These are phyloP conservation scores for Dicyrtoma fusca DNA, from an alignment of 2,888 invertebrate species.

Conservation along the genomic window DNA sequence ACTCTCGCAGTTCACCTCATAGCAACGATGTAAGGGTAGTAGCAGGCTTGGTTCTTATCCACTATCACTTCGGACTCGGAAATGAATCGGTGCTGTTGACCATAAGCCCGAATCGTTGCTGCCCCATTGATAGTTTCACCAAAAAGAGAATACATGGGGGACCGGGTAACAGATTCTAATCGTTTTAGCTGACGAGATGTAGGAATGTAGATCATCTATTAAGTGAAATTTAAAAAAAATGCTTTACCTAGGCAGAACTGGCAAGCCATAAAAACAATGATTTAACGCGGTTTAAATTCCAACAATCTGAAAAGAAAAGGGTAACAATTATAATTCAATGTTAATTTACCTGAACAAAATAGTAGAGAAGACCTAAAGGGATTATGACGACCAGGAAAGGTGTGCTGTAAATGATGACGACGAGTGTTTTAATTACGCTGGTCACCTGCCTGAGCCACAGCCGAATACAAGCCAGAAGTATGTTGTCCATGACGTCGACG, in stretches of 20 bases:
- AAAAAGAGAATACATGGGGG: slow-evolving; percentile 66
- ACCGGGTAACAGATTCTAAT: slow-evolving; percentile 62
- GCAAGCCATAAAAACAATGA: neutral
- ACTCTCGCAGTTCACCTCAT: slow-evolving; percentile 31
- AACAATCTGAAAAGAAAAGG: neutral
- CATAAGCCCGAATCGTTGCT: slow-evolving; percentile 59
- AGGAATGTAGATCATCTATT: slow-evolving; percentile 63
- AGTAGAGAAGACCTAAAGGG: slow-evolving; percentile 80
- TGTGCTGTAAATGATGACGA: slow-evolving; percentile 84
- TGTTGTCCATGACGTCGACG: slow-evolving; percentile 56
- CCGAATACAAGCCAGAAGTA: slow-evolving; percentile 41
- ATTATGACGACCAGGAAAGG: slow-evolving; percentile 79
- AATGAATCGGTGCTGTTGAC: slow-evolving; percentile 59
- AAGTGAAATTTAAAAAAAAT: neutral
- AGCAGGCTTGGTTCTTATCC: slow-evolving; percentile 60
- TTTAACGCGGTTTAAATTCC: neutral
- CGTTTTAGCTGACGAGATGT: slow-evolving; percentile 64
- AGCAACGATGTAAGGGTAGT: slow-evolving; percentile 53
- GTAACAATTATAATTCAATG: neutral
- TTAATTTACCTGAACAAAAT: slow-evolving; percentile 68
- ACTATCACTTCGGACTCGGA: slow-evolving; percentile 62
- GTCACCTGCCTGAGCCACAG: too few relatives aligned
- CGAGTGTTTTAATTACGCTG: slow-evolving; percentile 77
- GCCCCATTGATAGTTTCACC: slow-evolving; percentile 63
- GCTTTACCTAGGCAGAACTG: neutral